Evolutionary conservation across 2,113 vertebrate species (phyloP).

Genomic region (Ursus arctos): DNA sequence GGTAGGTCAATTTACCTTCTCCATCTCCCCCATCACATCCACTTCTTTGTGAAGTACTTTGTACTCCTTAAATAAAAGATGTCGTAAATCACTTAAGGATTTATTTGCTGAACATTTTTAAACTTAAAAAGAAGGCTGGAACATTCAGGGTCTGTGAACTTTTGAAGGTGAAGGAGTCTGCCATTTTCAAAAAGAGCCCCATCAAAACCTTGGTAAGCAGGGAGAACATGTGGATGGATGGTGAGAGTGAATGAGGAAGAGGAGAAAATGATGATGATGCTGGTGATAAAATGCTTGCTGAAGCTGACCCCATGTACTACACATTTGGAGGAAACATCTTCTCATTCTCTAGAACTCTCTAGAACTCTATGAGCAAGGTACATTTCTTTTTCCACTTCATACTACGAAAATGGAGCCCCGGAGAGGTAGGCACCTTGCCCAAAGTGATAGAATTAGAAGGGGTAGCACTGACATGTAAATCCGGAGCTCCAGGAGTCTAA

Average conservation of each 20-base stretch:
- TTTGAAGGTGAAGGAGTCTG: not conserved
- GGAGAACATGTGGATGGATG: no score
- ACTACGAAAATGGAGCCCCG: not conserved
- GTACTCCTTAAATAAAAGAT: conserved; percentile 75
- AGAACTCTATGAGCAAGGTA: not conserved
- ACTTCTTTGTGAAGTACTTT: conserved; percentile 65
- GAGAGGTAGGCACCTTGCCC: not conserved
- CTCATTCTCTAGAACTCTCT: not conserved
- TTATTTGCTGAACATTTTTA: conserved; percentile 67
- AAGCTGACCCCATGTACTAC: no score
- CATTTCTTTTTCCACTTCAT: not conserved
- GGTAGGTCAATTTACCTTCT: conserved; percentile 64
- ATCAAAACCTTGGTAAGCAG: not conserved
- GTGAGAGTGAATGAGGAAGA: not conserved
- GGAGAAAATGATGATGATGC: not conserved
- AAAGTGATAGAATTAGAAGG: not conserved
- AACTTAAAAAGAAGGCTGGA: conserved; percentile 18
- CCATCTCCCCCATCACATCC: conserved; percentile 18
- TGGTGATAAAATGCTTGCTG: not conserved
- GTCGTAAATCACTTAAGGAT: conserved; percentile 65
- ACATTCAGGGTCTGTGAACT: conserved; percentile 4
- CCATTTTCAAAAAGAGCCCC: not conserved
- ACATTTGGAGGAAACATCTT: not conserved
- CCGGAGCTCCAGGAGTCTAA: not conserved
- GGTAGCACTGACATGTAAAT: not conserved